phyloP scores from a whole-genome alignment of 1,140 invertebrate species.

The Brachionus sp. region DNA sequence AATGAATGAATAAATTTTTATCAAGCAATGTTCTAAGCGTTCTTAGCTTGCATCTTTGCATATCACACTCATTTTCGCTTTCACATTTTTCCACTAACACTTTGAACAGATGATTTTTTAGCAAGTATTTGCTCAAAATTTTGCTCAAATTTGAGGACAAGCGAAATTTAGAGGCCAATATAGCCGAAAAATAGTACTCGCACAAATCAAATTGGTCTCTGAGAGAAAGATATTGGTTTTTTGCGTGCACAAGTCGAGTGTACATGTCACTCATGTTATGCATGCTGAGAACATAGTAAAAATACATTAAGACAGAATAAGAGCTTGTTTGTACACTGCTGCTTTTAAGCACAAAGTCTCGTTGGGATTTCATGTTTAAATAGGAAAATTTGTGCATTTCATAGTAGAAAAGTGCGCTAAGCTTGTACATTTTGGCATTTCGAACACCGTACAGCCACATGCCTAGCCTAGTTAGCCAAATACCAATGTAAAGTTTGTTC shows the following conservation, averaged over 20 bases:
- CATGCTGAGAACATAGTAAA: conserved; percentile 27
- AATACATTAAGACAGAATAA: conserved; percentile 1
- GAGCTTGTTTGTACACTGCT: neutral
- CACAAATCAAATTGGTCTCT: conserved; percentile 1
- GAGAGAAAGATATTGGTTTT: neutral
- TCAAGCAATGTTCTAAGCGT: neutral
- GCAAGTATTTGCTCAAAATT: conserved; percentile 8
- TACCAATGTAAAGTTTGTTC: conserved; percentile 13
- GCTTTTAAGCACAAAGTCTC: neutral
- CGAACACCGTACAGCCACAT: conserved; percentile 1
- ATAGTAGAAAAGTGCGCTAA: conserved; percentile 35
- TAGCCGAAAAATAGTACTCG: conserved; percentile 14
- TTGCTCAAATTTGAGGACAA: neutral
- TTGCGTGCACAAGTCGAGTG: neutral
- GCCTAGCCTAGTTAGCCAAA: neutral
- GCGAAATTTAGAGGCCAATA: neutral
- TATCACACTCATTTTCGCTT: neutral
- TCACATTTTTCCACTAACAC: neutral
- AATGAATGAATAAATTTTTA: neutral
- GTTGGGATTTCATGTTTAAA: conserved; percentile 16
- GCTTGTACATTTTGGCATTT: conserved; percentile 26
- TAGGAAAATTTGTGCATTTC: conserved; percentile 37
- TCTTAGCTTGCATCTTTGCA: neutral
- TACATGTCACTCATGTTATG: conserved; percentile 17
- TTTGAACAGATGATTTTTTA: neutral